These are phyloP conservation scores for Ophioninae sp. DNA, from an alignment of 2,888 invertebrate species.

Conservation along the genomic window DNA sequence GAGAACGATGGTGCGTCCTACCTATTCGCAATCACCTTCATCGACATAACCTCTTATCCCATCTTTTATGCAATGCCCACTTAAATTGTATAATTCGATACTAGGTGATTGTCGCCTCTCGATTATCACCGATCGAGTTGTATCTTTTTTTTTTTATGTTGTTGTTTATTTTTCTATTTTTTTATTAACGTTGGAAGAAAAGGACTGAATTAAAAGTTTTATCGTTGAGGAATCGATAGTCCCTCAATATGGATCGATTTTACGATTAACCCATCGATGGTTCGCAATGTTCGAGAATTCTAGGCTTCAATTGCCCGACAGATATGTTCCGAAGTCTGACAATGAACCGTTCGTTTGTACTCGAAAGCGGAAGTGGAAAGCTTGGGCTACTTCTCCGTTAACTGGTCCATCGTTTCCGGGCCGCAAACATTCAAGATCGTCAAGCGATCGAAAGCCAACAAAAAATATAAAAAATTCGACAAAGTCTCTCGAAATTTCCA, in stretches of 20 bases:
- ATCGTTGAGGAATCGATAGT: too few species aligned
- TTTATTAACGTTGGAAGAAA: too few species aligned
- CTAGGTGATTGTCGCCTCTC: background rate
- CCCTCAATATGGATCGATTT: too few species aligned
- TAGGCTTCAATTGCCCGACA: background rate
- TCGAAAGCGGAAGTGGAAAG: background rate
- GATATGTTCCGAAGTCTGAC: constrained; percentile 11
- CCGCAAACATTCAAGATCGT: background rate
- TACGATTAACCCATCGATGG: too few species aligned
- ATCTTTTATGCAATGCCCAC: background rate
- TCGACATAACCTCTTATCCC: constrained; percentile 4
- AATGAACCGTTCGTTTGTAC: background rate
- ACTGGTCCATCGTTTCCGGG: background rate
- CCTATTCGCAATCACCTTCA: constrained; percentile 28
- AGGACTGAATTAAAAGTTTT: too few species aligned
- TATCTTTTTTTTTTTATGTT: background rate
- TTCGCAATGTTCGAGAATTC: background rate
- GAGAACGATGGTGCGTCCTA: constrained; percentile 20
- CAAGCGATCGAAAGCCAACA: background rate
- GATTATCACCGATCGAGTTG: background rate
- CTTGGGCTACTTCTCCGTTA: background rate
- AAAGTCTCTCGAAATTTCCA: background rate
- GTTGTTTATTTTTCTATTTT: too few species aligned
- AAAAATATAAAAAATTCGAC: background rate
- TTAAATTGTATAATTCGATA: constrained; percentile 5